phyloP scores from a whole-genome alignment of 2,113 vertebrate genomes.

The Clinocottus analis region DNA sequence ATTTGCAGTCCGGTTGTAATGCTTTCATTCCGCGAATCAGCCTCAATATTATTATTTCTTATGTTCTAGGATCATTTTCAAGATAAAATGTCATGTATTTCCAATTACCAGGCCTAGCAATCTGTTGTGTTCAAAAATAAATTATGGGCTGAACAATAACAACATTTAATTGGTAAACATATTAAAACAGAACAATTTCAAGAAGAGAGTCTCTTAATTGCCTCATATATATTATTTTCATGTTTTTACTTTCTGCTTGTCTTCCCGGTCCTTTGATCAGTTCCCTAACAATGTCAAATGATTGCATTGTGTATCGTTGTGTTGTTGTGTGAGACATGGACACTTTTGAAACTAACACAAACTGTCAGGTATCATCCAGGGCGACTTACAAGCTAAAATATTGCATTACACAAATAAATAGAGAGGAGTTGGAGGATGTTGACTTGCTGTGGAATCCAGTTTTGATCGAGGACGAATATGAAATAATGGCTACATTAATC shows the following conservation, averaged over 20 bases:
- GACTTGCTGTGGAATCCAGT: slow-evolving; percentile 20
- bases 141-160: neutral
- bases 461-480: slow-evolving; percentile 12
- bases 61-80: neutral
- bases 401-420: slow-evolving; percentile 32
- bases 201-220: slow-evolving; percentile 6
- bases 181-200: neutral
- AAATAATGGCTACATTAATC: slow-evolving; percentile 44
- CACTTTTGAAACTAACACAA: slow-evolving; percentile 24
- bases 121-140: neutral
- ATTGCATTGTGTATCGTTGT: slow-evolving; percentile 24
- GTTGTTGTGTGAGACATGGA: slow-evolving; percentile 9
- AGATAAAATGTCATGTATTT: neutral
- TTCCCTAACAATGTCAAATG: neutral
- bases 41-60: neutral
- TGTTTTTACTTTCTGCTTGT: neutral
- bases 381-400: slow-evolving; percentile 14
- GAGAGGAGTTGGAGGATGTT: slow-evolving; percentile 9
- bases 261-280: slow-evolving; percentile 11
- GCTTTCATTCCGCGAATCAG: neutral
- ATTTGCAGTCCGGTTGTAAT: neutral
- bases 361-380: slow-evolving; percentile 36
- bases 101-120: neutral
- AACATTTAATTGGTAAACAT: neutral
- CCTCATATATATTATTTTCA: neutral